Evolutionary conservation across 2,113 vertebrate species (phyloP), one percentile per base, ranked within the genome.

Genomic region (Alosa alosa): DNA sequence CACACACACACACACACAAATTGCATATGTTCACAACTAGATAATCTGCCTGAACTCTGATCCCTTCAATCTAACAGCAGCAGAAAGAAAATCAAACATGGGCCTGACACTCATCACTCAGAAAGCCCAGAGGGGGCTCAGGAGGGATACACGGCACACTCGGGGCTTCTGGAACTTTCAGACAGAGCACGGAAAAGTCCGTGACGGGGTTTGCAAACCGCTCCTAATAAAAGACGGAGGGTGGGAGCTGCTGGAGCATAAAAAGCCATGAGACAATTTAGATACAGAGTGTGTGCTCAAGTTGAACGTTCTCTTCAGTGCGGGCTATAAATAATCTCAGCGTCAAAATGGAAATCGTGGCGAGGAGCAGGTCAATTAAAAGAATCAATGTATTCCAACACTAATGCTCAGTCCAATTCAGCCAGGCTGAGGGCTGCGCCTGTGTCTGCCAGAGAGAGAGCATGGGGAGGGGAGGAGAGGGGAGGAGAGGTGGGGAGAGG

Each of bases 41-140:
- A 92, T 94, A 92, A 95, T 94, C 89, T 11, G 44, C 86, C 64
- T 92, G 87, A 93, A 92, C 92, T 90, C 88, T 93, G 86, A 92
- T 92, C 88, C 85, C 60, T 22, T 39, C 92, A 93, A 94, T 94
- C 93, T 91, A 39, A 44, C 83, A 86, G 87, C 88, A 93, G 89
- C 87, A 83, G 88, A 91, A 72, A 91, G 90, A 88, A 88, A 91
- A 92, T 90, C 87, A 87, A 84, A 89, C 81, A 82, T 88, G 68
- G 82, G 47, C 82, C 64, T 84, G 86, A 68, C 86, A 68, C 31
- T 81, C 82, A 85, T 72, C 81, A 81, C 50, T 84, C 83, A 81
- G 52, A 13, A 6, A 17, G 52, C 13, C 52, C 17, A 5, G 50
- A 15, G 50, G 50, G 17, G 3, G 50, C 41, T 44, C 41, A 52